Base-by-base conservation (phyloP, 2,113 vertebrate species). In the Tringa solitaria region DNA sequence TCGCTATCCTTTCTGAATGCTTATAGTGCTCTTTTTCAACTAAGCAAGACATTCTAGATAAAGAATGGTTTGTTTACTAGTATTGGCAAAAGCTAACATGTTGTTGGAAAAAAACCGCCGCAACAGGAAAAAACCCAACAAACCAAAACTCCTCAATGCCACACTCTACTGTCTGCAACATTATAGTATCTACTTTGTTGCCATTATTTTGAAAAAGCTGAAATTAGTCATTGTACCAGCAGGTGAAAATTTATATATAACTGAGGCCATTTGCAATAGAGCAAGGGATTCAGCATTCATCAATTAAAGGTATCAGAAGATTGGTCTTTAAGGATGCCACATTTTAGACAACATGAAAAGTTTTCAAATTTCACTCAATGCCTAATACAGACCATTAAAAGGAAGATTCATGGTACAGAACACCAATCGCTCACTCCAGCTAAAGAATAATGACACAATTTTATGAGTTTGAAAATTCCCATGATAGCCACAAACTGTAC, bases 181-280 rank as follows among this genome's bases (percentile, higher is more conserved):
- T 61, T 74, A 30, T 4, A 77, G 19, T 51, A 88, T 39, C 16
- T 33, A 35, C 5, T 39, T 64, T 61, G 28, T 65, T 84, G 32
- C 17, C 28, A 54, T 80, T 56, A n/a, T 93, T 95, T 93, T 7
- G 43, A 68, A 93, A 86, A 77, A 94, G 19, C 33, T 88, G 56
- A 94, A 93, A 87, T 89, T 87, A 82, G 45, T 93, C 67, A 80
- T 73, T 87, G 53, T 45, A 82, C 14, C 68, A 87, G 68, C 59
- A 94, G 92, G 51, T 76, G 72, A 94, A 94, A 54, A 93, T 96
- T 96, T 95, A 78, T 85, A 90, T 93, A 90, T 82, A 70, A 90
- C 86, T 96, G 91, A 96, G 28, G 32, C 27, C 81, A 84, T 85
- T 93, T 96, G 65, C 43, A 80, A 48, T 77, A 84, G 45, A 84